A percentile compares a stretch with the other conserved stretches of the same genome.
Evolutionary conservation across 1,140 invertebrate genomes (phyloP).

Genomic region (Lepeophtheirus salmonis): DNA sequence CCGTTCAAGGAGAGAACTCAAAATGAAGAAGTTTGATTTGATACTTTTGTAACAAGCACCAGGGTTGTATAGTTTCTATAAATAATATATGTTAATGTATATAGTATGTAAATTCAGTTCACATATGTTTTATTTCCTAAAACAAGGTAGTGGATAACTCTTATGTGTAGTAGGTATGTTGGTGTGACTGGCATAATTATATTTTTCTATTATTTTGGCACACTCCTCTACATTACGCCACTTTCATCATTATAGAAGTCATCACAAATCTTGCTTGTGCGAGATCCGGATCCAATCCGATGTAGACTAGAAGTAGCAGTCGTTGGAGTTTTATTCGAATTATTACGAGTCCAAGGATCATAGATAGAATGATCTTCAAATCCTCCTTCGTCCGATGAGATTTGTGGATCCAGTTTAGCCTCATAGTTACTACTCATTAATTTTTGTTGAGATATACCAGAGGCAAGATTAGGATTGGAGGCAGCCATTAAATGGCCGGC

Average conservation of each 20-base stretch:
- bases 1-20: too few species aligned
- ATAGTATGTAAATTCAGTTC: too few species aligned
- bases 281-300: background rate
- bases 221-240: background rate
- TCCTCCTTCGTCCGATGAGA: background rate
- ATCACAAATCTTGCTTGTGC: background rate
- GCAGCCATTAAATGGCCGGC: background rate
- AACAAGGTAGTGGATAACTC: too few species aligned
- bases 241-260: background rate
- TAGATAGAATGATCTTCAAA: background rate
- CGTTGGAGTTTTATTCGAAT: background rate
- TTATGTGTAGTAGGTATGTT: too few species aligned
- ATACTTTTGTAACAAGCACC: too few species aligned
- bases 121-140: too few species aligned
- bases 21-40: too few species aligned
- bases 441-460: background rate
- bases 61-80: too few species aligned
- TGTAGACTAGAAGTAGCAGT: background rate
- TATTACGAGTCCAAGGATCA: background rate
- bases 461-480: background rate
- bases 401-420: background rate
- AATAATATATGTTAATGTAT: too few species aligned
- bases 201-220: too few species aligned
- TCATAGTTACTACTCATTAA: background rate
- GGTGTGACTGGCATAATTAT: too few species aligned